Evolutionary conservation across 2,113 vertebrate species (phyloP), one percentile per base, ranked within the genome.

Genomic region (Pogona vitticeps): DNA sequence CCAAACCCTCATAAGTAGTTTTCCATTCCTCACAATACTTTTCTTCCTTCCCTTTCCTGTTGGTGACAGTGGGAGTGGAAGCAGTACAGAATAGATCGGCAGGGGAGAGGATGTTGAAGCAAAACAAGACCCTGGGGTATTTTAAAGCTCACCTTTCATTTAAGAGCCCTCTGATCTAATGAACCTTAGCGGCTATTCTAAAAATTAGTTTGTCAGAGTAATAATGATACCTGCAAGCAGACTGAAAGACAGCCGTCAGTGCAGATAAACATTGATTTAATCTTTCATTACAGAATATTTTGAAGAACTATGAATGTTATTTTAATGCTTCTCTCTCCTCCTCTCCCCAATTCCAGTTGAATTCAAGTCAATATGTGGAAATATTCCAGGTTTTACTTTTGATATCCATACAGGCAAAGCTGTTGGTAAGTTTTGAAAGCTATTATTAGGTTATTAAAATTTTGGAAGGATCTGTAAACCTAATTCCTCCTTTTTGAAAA

Each of bases 331-430:
- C 1, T 73, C 81, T 15, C 83, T 36, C 88, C 0, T 21, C 90
- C 81, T 15, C 83, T 36, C 88, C 0, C 21, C 90, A 17, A 88
- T 86, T 95, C 76, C 93, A 98, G 97, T 83, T 93, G 96, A 96
- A 83, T 98, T 97, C 93, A 97, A 95, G 86, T 92, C 91, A 72
- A 95, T 98, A 52, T 98, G 97, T 75, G 97, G 97, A 79, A 97
- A 97, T 92, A 96, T 97, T 88, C 97, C 96, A 90, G 97, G 97
- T 67, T 98, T 98, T 92, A 97, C 96, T 87, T 97, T 98, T 92
- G 97, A 97, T 88, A 97, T 98, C 88, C 97, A 97, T 88, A 97
- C 97, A 21, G 97, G 97, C 86, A 97, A 97, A 94, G 96, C 97
- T 91, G 96, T 97, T 76, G 97, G 97, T 98, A 93, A 97, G 96